These are phyloP conservation scores for Morpho deidamia DNA, from an alignment of 2,888 invertebrate genomes.

Conservation along the genomic window DNA sequence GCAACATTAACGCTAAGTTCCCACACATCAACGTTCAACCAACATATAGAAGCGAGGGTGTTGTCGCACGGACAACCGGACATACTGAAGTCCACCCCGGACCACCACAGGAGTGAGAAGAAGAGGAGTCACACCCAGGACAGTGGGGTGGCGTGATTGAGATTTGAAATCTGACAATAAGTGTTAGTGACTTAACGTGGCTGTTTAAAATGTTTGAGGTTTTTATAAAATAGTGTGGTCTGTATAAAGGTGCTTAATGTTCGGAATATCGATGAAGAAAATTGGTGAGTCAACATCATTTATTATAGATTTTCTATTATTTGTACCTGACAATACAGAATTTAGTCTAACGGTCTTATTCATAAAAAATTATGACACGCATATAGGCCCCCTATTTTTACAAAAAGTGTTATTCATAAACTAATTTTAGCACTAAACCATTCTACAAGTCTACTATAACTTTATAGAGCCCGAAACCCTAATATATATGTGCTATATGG, in stretches of 20 bases:
- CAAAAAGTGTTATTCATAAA: too few species aligned
- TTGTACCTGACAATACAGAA: too few species aligned
- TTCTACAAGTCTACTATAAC: too few species aligned
- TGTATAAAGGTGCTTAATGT: neutral
- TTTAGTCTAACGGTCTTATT: too few species aligned
- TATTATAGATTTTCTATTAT: too few species aligned
- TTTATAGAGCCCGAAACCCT: too few species aligned
- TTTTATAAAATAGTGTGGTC: neutral
- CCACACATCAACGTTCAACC: conserved; percentile 51
- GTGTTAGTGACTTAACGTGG: conserved; percentile 3
- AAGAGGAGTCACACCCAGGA: conserved; percentile 53
- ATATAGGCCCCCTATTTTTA: too few species aligned
- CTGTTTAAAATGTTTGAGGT: conserved; percentile 3
- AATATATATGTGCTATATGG: too few species aligned
- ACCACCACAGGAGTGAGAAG: conserved; percentile 80
- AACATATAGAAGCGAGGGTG: conserved; percentile 42
- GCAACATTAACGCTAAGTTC: conserved; percentile 60
- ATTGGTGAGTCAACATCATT: neutral
- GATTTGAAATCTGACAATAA: conserved; percentile 10
- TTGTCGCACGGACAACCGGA: conserved; percentile 84
- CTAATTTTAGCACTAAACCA: too few species aligned
- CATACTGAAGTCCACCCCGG: conserved; percentile 91
- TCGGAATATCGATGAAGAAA: too few species aligned
- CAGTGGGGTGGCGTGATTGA: conserved; percentile 64
- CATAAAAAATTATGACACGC: too few species aligned